Conservation (phyloP, 2,113 vertebrate genomes). For the Ailurus styani region DNA sequence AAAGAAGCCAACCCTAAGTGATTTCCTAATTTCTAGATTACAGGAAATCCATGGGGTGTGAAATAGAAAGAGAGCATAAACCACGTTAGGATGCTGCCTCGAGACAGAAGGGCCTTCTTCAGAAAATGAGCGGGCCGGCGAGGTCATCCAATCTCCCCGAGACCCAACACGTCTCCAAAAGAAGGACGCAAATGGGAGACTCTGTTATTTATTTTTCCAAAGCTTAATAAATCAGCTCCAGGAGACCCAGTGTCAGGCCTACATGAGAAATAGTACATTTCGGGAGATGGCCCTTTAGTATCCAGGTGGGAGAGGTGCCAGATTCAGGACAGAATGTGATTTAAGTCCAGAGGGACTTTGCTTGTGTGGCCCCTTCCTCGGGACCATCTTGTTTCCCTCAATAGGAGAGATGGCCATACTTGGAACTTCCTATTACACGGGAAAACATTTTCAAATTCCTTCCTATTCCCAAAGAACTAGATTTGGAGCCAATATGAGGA, state of each 20-base stretch:
- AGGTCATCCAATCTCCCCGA: background rate
- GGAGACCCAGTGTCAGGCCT: constrained; percentile 38
- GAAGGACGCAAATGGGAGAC: background rate
- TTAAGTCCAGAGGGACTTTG: background rate
- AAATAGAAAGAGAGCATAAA: background rate
- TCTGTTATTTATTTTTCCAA: constrained; percentile 31
- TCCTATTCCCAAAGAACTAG: background rate
- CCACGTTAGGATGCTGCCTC: background rate
- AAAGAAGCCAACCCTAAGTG: background rate
- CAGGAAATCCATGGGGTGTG: constrained; percentile 38
- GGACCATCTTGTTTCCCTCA: background rate
- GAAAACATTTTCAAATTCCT: background rate
- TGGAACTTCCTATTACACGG: background rate
- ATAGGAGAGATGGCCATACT: background rate
- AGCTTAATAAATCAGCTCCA: constrained; percentile 33
- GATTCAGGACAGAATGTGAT: background rate
- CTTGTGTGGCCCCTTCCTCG: background rate
- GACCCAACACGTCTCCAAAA: background rate
- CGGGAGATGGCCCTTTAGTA: background rate
- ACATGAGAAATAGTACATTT: background rate
- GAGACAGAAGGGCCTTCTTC: background rate
- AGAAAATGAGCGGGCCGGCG: background rate
- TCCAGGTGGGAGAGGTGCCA: background rate
- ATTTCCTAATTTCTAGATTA: constrained; percentile 31
- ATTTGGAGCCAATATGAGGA: background rate